Conservation (phyloP, 2,888 invertebrate genomes). For the Synanthedon andrenaeformis region DNA sequence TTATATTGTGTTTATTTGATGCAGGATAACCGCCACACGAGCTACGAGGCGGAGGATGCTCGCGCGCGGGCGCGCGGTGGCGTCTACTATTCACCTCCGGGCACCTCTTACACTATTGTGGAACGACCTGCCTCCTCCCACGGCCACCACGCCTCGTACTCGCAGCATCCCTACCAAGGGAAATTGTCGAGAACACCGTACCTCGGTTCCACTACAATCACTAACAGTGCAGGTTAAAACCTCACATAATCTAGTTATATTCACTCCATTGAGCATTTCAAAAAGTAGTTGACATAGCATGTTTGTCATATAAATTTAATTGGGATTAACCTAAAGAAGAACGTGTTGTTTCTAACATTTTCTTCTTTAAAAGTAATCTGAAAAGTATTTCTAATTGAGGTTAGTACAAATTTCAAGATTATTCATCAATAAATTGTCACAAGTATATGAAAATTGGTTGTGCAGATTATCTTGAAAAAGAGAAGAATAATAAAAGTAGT, state of each 20-base stretch:
- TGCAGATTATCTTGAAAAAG: too few species aligned
- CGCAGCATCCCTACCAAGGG: slow-evolving; percentile 71
- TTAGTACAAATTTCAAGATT: too few species aligned
- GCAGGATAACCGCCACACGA: slow-evolving; percentile 60
- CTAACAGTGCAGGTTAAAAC: slow-evolving; percentile 48
- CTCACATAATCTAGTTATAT: neutral
- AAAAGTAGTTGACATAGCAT: neutral
- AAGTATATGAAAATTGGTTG: too few species aligned
- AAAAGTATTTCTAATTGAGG: too few species aligned
- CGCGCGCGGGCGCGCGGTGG: slow-evolving; percentile 73
- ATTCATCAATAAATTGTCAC: too few species aligned
- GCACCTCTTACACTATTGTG: slow-evolving; percentile 89
- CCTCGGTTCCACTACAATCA: slow-evolving; percentile 75
- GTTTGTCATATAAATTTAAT: neutral
- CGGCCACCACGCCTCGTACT: slow-evolving; percentile 73
- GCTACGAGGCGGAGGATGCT: slow-evolving; percentile 64
- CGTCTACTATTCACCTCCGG: slow-evolving; percentile 88
- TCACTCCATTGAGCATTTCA: too few species aligned
- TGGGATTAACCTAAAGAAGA: too few species aligned
- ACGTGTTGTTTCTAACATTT: too few species aligned
- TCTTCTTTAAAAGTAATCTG: too few species aligned
- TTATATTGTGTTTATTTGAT: neutral
- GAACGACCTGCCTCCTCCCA: slow-evolving; percentile 82
- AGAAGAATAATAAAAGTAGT: too few species aligned
- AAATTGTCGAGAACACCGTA: slow-evolving; percentile 73